Evolutionary conservation across 2,888 invertebrate species (phyloP).

Genomic region (Drosophila nr. medialis): DNA sequence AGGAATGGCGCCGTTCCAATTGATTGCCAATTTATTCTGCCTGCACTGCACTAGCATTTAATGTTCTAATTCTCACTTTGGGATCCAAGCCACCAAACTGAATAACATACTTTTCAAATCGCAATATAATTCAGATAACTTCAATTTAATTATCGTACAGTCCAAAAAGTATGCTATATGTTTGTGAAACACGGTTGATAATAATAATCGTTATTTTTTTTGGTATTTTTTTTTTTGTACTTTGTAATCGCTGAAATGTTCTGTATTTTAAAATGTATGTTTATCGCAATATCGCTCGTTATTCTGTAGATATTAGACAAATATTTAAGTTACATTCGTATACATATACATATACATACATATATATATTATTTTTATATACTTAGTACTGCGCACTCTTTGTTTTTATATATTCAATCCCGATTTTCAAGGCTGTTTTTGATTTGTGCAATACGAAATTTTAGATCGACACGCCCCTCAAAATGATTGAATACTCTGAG

Average conservation of each 20-base stretch:
- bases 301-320: slow-evolving; percentile 40
- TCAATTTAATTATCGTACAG: neutral
- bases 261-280: slow-evolving; percentile 14
- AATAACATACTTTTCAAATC: slow-evolving; percentile 15
- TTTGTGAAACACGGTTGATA: slow-evolving; percentile 2
- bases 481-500: too few relatives aligned
- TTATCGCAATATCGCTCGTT: slow-evolving; percentile 31
- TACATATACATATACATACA: slow-evolving; percentile 4
- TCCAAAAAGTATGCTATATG: slow-evolving; percentile 23
- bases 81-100: neutral
- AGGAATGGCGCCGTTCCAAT: neutral
- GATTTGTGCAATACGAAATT: slow-evolving; percentile 26
- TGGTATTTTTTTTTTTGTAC: neutral
- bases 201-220: neutral
- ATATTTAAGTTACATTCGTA: slow-evolving; percentile 8
- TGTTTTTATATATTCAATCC: slow-evolving; percentile 1
- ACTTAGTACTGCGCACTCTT: neutral
- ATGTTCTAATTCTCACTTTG: slow-evolving; percentile 1
- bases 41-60: slow-evolving; percentile 17
- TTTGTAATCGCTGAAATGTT: neutral
- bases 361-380: slow-evolving; percentile 3
- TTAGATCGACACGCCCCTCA: slow-evolving; percentile 10
- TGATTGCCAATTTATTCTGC: slow-evolving; percentile 21
- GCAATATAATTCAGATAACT: neutral
- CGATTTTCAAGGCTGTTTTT: neutral